phyloP scores from a whole-genome alignment of 2,113 vertebrate species.

The Corvus moneduloides region DNA sequence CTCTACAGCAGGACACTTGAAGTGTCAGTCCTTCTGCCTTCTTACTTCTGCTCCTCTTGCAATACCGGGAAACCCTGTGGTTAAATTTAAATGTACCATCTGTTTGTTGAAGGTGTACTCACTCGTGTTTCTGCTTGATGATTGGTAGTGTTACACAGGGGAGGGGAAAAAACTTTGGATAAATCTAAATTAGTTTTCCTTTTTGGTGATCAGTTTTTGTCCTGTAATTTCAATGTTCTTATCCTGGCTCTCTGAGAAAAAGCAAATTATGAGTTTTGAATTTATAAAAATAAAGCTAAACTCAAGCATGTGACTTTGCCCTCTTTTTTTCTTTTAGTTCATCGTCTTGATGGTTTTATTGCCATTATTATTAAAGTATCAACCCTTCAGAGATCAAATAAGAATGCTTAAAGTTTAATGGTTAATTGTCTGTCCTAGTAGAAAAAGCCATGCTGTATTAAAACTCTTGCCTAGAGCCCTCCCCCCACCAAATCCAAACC shows the following conservation, averaged over 20 bases:
- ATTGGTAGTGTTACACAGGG: not conserved
- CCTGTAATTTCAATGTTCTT: not conserved
- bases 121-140: not conserved
- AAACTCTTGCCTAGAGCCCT: not conserved
- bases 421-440: not conserved
- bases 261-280: not conserved
- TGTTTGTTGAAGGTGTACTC: not conserved
- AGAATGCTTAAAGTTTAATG: not conserved
- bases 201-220: not conserved
- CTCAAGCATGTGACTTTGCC: not conserved
- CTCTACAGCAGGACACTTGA: not conserved
- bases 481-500: not conserved
- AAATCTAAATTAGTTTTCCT: not conserved
- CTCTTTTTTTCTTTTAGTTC: not conserved
- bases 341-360: not conserved
- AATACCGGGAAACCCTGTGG: not conserved
- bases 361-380: not conserved
- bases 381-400: not conserved
- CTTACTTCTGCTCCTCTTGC: not conserved
- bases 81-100: not conserved
- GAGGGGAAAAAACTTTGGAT: not conserved
- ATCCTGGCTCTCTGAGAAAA: not conserved
- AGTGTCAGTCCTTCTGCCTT: not conserved
- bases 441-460: not conserved
- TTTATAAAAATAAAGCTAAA: not conserved